These are phyloP conservation scores for Mallotus villosus DNA, from an alignment of 2,797 vertebrate species.

Conservation along the genomic window DNA sequence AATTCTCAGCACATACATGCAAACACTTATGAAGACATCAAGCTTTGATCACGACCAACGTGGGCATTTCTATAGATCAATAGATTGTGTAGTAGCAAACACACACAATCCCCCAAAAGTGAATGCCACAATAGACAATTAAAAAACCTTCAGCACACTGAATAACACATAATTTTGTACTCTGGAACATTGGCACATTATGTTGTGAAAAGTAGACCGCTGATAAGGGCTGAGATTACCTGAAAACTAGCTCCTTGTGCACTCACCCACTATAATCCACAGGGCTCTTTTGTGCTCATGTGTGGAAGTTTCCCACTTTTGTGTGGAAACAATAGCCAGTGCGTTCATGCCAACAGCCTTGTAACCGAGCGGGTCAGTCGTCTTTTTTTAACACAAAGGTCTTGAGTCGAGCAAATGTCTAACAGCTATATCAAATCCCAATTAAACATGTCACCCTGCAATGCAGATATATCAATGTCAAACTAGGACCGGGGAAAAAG, in stretches of 20 bases:
- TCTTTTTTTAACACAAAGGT: background rate
- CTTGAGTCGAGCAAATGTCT: background rate
- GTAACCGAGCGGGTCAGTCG: background rate
- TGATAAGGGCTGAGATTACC: constrained; percentile 22
- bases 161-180: background rate
- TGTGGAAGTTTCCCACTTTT: background rate
- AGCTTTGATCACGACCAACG: background rate
- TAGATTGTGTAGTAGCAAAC: too few species aligned
- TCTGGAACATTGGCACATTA: too few species aligned
- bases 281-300: background rate
- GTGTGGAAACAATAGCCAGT: background rate
- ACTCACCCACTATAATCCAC: background rate
- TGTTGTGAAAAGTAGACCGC: background rate
- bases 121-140: background rate
- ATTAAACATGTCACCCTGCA: background rate
- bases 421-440: background rate
- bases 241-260: background rate
- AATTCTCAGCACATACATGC: too few species aligned
- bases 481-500: background rate
- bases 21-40: background rate
- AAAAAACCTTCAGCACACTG: background rate
- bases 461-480: background rate
- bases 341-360: background rate
- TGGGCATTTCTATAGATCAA: too few species aligned
- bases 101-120: background rate